Evolutionary conservation across 2,113 vertebrate species (phyloP), one percentile per base, ranked within the genome.

Genomic region (Calidris pugnax): DNA sequence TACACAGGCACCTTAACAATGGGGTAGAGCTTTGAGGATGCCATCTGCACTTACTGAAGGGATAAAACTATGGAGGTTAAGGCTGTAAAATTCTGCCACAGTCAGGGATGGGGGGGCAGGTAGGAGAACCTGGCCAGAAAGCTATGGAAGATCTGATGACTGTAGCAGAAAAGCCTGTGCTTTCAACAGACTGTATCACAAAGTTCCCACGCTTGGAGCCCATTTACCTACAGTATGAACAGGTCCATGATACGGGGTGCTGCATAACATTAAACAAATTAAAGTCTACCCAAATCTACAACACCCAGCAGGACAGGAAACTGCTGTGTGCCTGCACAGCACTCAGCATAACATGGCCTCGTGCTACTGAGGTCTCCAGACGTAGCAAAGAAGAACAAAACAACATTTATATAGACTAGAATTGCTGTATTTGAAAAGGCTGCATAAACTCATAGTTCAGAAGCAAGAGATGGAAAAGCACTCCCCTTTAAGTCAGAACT

Each of bases 31-130:
- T 84, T 79, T 26, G 24, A 53, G 56, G 39, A 66, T 21, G 15
- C 24, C 59, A 60, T 14, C 35, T 51, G 33, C 43, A 30, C 26
- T 62, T 64, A 53, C 41, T 17, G 45, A 56, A 80, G 56, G 14
- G 8, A 76, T 15, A 62, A 39, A 71, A 39, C 15, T 6, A 8
- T 3, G 28, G 28, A 60, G 67, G 37, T 55, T 22, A 73, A 69
- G 20, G 23, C 50, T 62, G 45, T 24, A 56, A 73, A 53, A 24
- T 67, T 78, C 80, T 88, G 55, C 19, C n/a, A 16, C 45, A 30
- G 1, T 1, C 0, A 0, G n/a, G 12, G 26, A 48, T 10, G 16
- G 24, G 15, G 15, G 13, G 7, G 14, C 57, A 85, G 23, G 22
- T 6, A 67, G 43, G 20, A 88, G 41, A 78, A 73, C 30, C 35